Conservation (phyloP, 2,797 vertebrate species). For the Arnoldichthys spilopterus region DNA sequence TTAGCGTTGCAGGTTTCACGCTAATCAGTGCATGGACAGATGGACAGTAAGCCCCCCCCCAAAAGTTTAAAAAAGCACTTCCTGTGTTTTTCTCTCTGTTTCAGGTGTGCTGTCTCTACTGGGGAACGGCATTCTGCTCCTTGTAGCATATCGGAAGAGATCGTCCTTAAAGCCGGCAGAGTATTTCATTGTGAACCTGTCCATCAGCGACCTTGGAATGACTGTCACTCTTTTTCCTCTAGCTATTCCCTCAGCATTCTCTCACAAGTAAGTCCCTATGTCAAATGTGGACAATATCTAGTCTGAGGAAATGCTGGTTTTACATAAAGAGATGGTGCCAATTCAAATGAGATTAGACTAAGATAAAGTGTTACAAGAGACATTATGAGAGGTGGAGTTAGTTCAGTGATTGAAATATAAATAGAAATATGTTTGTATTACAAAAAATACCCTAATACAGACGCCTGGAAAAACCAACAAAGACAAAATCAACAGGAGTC, state of each 20-base stretch:
- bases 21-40: not conserved
- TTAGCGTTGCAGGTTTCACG: not conserved
- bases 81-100: not conserved
- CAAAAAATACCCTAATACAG: no score
- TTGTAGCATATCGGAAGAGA: slow-evolving; percentile 84
- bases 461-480: no score
- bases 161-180: slow-evolving; percentile 87
- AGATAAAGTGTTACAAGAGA: no score
- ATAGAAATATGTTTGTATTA: no score
- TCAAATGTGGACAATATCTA: not conserved
- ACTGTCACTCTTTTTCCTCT: slow-evolving; percentile 84
- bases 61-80: not conserved
- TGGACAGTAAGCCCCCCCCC: not conserved
- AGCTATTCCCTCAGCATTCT: slow-evolving; percentile 84
- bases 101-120: slow-evolving; percentile 79
- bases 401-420: no score
- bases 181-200: slow-evolving; percentile 88
- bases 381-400: no score
- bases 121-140: slow-evolving; percentile 83
- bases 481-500: no score
- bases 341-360: no score
- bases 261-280: slow-evolving; percentile 77
- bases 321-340: not conserved
- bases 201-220: slow-evolving; percentile 89
- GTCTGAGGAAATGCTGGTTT: not conserved